phyloP scores from a whole-genome alignment of 2,113 vertebrate genomes.

The Austrofundulus limnaeus region DNA sequence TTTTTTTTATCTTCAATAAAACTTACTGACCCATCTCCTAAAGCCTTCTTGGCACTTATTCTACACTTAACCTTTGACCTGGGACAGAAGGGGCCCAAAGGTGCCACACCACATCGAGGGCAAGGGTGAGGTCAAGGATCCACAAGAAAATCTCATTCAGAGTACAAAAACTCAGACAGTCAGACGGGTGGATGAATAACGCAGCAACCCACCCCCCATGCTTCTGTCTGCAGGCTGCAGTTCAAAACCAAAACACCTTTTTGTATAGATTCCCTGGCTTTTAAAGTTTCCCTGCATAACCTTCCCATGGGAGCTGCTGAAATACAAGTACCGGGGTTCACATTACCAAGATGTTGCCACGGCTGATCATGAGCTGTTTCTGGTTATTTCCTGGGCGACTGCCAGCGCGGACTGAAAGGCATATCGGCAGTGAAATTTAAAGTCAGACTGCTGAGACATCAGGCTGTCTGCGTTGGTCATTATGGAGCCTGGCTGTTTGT shows the following conservation, averaged over 20 bases:
- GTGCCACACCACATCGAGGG: slow-evolving; percentile 49
- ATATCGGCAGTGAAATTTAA: slow-evolving; percentile 22
- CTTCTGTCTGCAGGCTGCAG: slow-evolving; percentile 20
- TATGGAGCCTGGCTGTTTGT: slow-evolving; percentile 54
- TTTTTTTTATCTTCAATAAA: slow-evolving; percentile 57
- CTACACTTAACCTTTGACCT: slow-evolving; percentile 46
- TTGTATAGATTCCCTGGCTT: slow-evolving; percentile 37
- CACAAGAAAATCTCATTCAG: slow-evolving; percentile 37
- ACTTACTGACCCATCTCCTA: slow-evolving; percentile 33
- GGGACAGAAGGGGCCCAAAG: slow-evolving; percentile 42
- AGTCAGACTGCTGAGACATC: slow-evolving; percentile 58
- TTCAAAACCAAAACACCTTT: slow-evolving; percentile 30
- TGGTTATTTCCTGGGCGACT: slow-evolving; percentile 45
- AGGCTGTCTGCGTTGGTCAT: slow-evolving; percentile 61
- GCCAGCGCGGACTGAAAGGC: slow-evolving; percentile 36
- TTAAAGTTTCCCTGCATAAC: slow-evolving; percentile 29
- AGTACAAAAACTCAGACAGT: slow-evolving; percentile 24
- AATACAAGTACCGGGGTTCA: slow-evolving; percentile 30
- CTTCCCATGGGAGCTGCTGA: slow-evolving; percentile 33
- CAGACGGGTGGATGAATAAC: slow-evolving; percentile 12
- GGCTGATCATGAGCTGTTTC: slow-evolving; percentile 46
- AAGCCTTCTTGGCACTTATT: slow-evolving; percentile 54
- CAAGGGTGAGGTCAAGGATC: slow-evolving; percentile 45
- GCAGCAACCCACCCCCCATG: background rate
- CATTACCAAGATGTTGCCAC: slow-evolving; percentile 52